Evolutionary conservation across 1,140 invertebrate genomes (phyloP), one percentile per base, ranked within the genome.

Genomic region (Hormaphis cornu): DNA sequence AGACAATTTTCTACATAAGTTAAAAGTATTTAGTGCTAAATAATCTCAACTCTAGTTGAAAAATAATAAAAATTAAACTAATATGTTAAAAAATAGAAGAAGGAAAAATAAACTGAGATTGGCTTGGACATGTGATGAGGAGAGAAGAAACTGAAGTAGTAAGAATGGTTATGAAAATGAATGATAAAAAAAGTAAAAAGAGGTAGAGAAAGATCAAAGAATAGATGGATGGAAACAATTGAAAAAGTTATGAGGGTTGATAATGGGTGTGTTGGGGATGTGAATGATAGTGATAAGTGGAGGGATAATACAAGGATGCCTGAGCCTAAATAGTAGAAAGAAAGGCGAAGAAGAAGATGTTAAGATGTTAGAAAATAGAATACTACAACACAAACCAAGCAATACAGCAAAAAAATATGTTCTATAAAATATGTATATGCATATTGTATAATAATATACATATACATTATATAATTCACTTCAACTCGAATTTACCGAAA

Each of bases 391-490:
- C 18, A 56, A 28, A 35, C n/a, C n/a, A 56, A 56, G 30, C 18
- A 35, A 16, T 20, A 56, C 18, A 35, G 33, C 33, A 30, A 59
- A 59, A 59, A n/a, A n/a, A n/a, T n/a, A n/a, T n/a, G n/a, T n/a
- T 59, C 66, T 75, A 69, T 46, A 73, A 74, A 70, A 28, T 46
- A 46, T 46, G 69, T 66, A 33, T 66, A 53, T 35, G 42, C 52
- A 30, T 70, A 69, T 69, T 46, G 82, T 83, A 82, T 81, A 74
- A 75, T 74, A 80, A 79, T 58, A 82, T 78, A 75, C 77, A 80
- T 75, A 72, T 75, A 33, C 82, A 74, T 71, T 72, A 77, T 37
- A 74, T 74, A 12, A 28, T 58, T 35, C 30, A 61, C 46, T 61
- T 61, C 28, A 28, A 30, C 20, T n/a, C 61, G 61, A 66, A 66